Base-by-base conservation (phyloP, 2,797 vertebrate genomes). In the Sebastes miniatus region DNA sequence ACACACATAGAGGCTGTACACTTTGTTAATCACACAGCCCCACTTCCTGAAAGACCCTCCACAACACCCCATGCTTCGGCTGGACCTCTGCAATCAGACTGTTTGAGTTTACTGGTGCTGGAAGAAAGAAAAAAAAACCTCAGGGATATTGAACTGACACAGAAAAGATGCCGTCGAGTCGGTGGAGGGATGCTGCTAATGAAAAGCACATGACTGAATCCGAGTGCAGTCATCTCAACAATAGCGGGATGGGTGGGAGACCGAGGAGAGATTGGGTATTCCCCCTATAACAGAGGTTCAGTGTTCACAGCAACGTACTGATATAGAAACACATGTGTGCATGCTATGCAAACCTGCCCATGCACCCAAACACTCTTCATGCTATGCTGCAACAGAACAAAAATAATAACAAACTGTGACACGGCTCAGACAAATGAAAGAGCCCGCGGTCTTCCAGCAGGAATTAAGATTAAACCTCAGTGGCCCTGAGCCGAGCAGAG, bases 131-230 rank as follows among this genome's bases (percentile, higher is more conserved):
- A 61, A 66, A 69, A 13, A 20, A 59, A 5, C 8, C 63, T 75
- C 47, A 65, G 71, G 77, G 73, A 81, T 22, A 66, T 73, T 66
- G 52, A 68, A 77, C 72, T 74, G 81, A 84, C 34, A 83, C 69
- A 83, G 64, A 83, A 74, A 76, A 79, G 72, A 90, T 84, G 84
- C 69, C 27, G 78, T 75, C 56, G 73, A 86, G 25, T 81, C 73
- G 77, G 65, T 5, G 3, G 39, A 76, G 87, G 71, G 89, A 88
- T 91, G 90, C 82, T 86, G 76, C 80, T 91, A 87, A 92, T 93
- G 86, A 87, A 89, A 93, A 92, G 63, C 92, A 94, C 86, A 93
- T 93, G 87, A 75, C 68, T 73, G 77, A 71, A 75, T 80, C 69
- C 71, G 77, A 70, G 77, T 83, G 71, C 69, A 76, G 66, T 76